Evolutionary conservation across 2,113 vertebrate species (phyloP).

Genomic region (Myanophis thanlyinensis): DNA sequence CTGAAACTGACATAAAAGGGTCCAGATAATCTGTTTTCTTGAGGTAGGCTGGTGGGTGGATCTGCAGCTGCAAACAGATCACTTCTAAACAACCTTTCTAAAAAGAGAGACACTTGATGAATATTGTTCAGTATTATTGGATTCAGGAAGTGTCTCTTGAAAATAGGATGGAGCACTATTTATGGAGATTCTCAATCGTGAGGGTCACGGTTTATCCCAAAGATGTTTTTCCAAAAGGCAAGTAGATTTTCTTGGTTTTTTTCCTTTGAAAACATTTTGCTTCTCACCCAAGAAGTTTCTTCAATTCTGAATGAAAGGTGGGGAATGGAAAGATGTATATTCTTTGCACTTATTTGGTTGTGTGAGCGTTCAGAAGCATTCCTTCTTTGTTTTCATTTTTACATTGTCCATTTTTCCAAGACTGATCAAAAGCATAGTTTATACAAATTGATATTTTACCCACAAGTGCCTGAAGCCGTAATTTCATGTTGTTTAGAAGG

Average conservation of each 20-base stretch:
- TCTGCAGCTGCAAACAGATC: no score
- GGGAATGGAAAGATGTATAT: background rate
- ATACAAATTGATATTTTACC: background rate
- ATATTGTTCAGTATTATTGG: background rate
- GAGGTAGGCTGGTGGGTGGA: no score
- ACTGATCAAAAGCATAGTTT: background rate
- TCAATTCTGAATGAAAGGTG: background rate
- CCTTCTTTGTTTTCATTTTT: background rate
- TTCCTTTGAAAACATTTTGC: background rate
- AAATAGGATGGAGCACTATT: background rate
- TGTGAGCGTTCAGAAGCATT: background rate
- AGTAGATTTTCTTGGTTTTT: background rate
- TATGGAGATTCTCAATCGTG: background rate
- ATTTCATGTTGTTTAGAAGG: background rate
- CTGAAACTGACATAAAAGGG: background rate
- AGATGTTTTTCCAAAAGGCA: background rate
- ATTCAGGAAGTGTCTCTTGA: background rate
- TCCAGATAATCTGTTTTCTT: background rate
- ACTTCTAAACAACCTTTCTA: no score
- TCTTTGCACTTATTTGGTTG: background rate
- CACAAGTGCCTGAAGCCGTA: background rate
- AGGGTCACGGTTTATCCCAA: background rate
- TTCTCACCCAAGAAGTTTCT: background rate
- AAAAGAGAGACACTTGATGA: background rate
- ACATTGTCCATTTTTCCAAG: background rate